A percentile compares a stretch with the other conserved stretches of the same genome.
Evolutionary conservation across 2,113 vertebrate species (phyloP).

Genomic region (Limnothrissa miodon): DNA sequence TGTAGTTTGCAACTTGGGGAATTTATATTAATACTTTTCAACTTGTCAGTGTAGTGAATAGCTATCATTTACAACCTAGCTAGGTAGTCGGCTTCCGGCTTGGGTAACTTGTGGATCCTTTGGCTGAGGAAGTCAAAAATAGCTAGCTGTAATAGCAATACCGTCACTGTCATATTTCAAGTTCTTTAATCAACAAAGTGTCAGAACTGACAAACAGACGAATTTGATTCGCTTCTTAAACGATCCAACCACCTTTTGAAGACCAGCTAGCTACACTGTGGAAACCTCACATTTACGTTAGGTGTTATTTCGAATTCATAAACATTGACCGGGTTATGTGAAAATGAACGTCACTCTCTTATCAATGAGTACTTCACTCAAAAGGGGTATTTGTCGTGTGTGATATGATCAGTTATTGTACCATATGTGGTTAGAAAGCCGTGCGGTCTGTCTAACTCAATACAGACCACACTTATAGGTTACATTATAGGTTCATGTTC

Average conservation of each 20-base stretch:
- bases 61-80: background rate
- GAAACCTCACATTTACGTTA: no score
- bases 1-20: background rate
- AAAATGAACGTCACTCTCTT: background rate
- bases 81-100: background rate
- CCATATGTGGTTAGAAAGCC: background rate
- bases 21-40: background rate
- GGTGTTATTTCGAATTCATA: background rate
- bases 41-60: background rate
- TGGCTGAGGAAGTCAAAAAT: background rate
- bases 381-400: background rate
- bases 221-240: background rate
- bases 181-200: background rate
- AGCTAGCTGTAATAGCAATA: background rate
- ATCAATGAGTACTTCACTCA: background rate
- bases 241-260: background rate
- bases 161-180: background rate
- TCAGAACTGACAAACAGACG: background rate
- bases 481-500: no score
- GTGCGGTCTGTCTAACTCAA: background rate
- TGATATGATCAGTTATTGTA: background rate
- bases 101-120: constrained; percentile 9
- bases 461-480: background rate
- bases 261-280: background rate
- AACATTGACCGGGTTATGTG: background rate